phyloP scores from a whole-genome alignment of 30 jellyfish, hydroid and myxozoan species.

The Cassiopea xamachana region DNA sequence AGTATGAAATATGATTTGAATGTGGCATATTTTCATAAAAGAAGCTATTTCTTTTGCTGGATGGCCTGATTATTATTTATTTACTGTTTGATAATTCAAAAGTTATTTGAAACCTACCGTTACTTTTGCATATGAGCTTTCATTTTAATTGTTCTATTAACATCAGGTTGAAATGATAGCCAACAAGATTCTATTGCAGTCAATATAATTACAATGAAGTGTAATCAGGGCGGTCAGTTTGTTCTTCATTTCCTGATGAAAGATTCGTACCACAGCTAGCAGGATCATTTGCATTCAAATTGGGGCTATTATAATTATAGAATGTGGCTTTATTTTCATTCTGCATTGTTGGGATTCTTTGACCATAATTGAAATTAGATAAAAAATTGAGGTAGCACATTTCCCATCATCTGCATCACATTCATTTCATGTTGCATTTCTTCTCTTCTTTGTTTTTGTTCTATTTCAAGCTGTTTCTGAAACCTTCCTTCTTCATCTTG shows the following conservation, averaged over 20 bases:
- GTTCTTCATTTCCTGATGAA: neutral
- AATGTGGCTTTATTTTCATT: neutral
- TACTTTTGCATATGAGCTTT: neutral
- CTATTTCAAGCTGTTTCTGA: constrained; percentile 6
- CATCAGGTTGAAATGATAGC: neutral
- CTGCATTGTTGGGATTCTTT: neutral
- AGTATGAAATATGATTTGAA: neutral
- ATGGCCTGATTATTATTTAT: neutral
- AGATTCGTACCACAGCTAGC: neutral
- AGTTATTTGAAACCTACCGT: neutral
- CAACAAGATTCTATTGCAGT: neutral
- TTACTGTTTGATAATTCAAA: neutral
- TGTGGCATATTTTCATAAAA: neutral
- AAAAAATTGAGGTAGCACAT: constrained; percentile 18
- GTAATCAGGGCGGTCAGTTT: neutral
- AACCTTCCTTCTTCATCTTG: constrained; percentile 30
- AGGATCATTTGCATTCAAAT: neutral
- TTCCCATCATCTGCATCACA: constrained; percentile 60
- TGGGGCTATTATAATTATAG: neutral
- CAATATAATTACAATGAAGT: neutral
- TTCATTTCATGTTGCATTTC: constrained; percentile 44
- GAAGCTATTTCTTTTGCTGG: neutral
- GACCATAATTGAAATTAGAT: neutral
- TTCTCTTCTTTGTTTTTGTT: constrained; percentile 29
- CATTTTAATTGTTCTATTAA: neutral